Base-by-base conservation (phyloP, 2,888 invertebrate species). In the Trichogramma dendrolimi region DNA sequence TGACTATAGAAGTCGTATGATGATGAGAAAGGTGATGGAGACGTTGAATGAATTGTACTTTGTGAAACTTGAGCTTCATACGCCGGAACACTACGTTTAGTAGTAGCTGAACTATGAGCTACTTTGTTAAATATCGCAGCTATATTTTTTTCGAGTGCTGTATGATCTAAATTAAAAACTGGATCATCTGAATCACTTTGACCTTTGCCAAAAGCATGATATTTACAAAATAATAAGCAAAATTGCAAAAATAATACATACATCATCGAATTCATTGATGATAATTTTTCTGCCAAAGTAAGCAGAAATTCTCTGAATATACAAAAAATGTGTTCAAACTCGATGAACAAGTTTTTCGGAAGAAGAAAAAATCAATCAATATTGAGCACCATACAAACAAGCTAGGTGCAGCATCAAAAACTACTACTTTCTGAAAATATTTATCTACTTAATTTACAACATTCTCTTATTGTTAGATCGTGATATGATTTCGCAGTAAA, bases 111-210 rank as follows among this genome's bases (percentile, higher is more conserved):
- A 14, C 86, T 87, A 71, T 87, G 87, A 0, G 87, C 87, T 51
- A 87, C 87, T 77, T 87, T 87, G 69, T 86, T 87, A 70, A 88
- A 83, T 56, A 88, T 85, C 38, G 87, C 87, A 6, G 85, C 87
- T 47, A 87, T 83, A 73, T 85, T 86, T 69, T 86, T 84, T 71
- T 87, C 87, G 69, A 87, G 77, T 69, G 84, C 83, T 65, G 85
- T 80, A 68, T 84, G 83, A 69, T 86, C 86, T 58, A 86, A 73
- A 61, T 78, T 74, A 62, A 77, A 77, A 1, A 74, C 73, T 8
- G 77, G 75, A 64, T 75, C 74, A 67, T 76, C 74, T 59, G 75
- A 75, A 14, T 75, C 78, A 44, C 75, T 75, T 61, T 78, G 77
- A 65, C 71, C 71, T n/a, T 71, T 70, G 10, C 70, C 68, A 8